Evolutionary conservation across 2,888 invertebrate species (phyloP), one percentile per base, ranked within the genome.

Genomic region (Melanotus villosus): DNA sequence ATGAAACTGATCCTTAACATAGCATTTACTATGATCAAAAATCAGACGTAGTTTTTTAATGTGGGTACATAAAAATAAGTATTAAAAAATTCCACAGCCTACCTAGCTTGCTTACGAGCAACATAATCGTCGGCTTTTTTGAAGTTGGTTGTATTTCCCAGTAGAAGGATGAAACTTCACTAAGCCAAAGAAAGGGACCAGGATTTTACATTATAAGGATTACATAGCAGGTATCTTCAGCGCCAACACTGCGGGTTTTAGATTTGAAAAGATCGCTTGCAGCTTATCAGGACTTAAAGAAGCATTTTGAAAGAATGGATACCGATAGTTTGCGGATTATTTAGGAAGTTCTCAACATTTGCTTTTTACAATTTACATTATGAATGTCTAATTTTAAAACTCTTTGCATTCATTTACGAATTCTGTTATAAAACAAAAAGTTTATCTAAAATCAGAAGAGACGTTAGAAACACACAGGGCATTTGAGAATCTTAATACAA

Each of bases 201-300:
- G 83, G 82, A 79, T 84, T 84, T 83, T 82, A 84, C 84, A 84
- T 84, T 84, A 83, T 81, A 77, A 75, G 84, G 84, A 84, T 84
- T 84, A 84, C 82, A 75, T 68, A 72, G 72, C 66, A 69, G 72
- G 69, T 72, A 72, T 70, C 69, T 70, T 43, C 58, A 32, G 45
- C 38, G 52, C 43, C 57, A 58, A 67, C 57, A 65, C 26, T 67
- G 64, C 43, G 45, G 65, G 67, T 65, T 68, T 71, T 75, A 75
- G 74, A 76, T 76, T 80, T 82, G 81, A 80, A 82, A 81, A 83
- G 83, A 83, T 83, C 82, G 80, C 76, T 78, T 78, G 77, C 80
- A 78, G 83, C 84, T 84, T 84, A 84, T 82, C 83, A 76, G 77
- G 80, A 80, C 80, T 82, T 83, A 81, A 78, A 75, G 77, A 78